Conservation (phyloP, 2,797 vertebrate genomes). For the Choloepus didactylus region DNA sequence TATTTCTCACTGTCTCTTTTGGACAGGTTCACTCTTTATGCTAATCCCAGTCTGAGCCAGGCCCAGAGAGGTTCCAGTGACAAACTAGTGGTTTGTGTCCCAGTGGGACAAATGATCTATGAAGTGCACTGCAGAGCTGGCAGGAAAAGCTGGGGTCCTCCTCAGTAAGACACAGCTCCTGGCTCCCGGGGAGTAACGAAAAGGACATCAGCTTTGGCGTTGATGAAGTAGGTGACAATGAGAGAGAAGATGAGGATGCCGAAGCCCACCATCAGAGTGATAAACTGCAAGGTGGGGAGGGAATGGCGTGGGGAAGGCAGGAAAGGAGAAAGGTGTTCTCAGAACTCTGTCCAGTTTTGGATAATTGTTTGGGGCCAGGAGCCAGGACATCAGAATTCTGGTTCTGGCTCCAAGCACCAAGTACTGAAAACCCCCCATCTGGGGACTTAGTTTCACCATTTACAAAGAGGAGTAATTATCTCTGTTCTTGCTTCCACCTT, state of each 20-base stretch:
- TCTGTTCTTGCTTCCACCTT: neutral
- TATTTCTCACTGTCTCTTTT: slow-evolving; percentile 47
- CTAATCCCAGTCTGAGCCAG: slow-evolving; percentile 16
- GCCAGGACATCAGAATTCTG: neutral
- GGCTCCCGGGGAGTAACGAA: slow-evolving; percentile 92
- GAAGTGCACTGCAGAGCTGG: slow-evolving; percentile 27
- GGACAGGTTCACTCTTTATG: slow-evolving; percentile 56
- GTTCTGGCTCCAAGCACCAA: neutral
- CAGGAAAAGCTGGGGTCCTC: neutral
- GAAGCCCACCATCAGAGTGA: slow-evolving; percentile 93
- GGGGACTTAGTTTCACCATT: neutral
- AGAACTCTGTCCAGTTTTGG: neutral
- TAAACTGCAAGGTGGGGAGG: slow-evolving; percentile 87
- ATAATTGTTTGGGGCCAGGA: neutral
- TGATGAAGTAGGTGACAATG: slow-evolving; percentile 93
- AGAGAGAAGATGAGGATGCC: slow-evolving; percentile 92
- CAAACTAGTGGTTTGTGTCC: slow-evolving; percentile 72
- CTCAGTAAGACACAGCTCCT: slow-evolving; percentile 92
- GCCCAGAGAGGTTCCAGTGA: slow-evolving; percentile 82
- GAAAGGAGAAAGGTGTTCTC: neutral
- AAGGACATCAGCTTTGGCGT: slow-evolving; percentile 94
- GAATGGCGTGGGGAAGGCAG: neutral
- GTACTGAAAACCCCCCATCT: neutral
- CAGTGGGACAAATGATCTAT: slow-evolving; percentile 41
- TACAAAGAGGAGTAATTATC: neutral